Percentiles rank a stretch among this genome's conserved stretches.
Evolutionary conservation across 1,140 invertebrate genomes (phyloP).

Genomic region (Adoxophyes honmai): DNA sequence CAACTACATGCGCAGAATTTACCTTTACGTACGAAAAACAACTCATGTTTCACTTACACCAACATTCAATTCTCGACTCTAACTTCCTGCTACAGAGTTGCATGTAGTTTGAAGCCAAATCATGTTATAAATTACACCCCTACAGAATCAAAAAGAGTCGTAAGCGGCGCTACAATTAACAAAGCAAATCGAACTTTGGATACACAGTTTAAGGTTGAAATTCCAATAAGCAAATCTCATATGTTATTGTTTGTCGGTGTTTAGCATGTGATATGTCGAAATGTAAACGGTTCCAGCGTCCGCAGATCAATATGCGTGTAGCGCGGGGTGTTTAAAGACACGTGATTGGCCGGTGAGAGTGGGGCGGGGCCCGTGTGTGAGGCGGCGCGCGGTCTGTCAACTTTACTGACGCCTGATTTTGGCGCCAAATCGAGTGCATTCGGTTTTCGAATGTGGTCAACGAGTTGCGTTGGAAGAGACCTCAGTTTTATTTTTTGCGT

Average conservation of each 20-base stretch:
- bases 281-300: slow-evolving; percentile 72
- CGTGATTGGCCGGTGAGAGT: slow-evolving; percentile 64
- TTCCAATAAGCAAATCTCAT: slow-evolving; percentile 26
- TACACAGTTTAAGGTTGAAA: slow-evolving; percentile 27
- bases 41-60: background rate
- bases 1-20: slow-evolving; percentile 17
- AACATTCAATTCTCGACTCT: background rate
- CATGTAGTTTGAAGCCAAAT: slow-evolving; percentile 1
- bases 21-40: background rate
- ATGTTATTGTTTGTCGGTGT: slow-evolving; percentile 74
- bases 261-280: slow-evolving; percentile 75
- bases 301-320: slow-evolving; percentile 74
- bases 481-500: too few relatives aligned
- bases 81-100: background rate
- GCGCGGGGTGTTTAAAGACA: slow-evolving; percentile 61
- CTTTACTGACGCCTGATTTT: slow-evolving; percentile 54
- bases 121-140: slow-evolving; percentile 55
- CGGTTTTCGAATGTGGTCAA: slow-evolving; percentile 35
- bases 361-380: slow-evolving; percentile 68
- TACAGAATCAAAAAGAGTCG: slow-evolving; percentile 20
- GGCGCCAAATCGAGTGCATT: slow-evolving; percentile 58
- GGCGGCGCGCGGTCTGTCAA: slow-evolving; percentile 49
- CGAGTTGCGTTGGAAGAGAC: background rate
- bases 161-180: slow-evolving; percentile 21
- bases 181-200: slow-evolving; percentile 30